Percentiles rank a stretch among this genome's conserved stretches.
These are phyloP conservation scores for Caenorhabditis doughertyi DNA, from an alignment of 2,888 invertebrate species.

Conservation along the genomic window DNA sequence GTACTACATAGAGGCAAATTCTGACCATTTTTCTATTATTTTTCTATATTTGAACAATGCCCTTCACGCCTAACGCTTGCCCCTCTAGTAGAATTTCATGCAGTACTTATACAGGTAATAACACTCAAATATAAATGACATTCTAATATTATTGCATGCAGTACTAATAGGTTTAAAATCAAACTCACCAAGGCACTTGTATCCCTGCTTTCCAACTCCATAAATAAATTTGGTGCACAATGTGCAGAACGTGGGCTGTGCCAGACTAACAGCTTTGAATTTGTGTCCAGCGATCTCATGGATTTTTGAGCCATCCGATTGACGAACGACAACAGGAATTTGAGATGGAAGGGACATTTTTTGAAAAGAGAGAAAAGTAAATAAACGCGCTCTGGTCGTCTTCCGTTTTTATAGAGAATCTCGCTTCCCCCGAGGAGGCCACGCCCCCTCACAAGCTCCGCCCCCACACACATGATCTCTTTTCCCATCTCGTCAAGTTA, in stretches of 20 bases:
- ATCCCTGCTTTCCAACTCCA: conserved; percentile 56
- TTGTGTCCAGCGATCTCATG: conserved; percentile 52
- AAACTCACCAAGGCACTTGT: conserved; percentile 49
- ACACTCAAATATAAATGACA: too few relatives aligned
- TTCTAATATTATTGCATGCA: too few relatives aligned
- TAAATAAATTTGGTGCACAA: conserved; percentile 47
- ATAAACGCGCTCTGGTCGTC: background rate
- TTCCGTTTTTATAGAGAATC: background rate
- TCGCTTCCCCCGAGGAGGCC: conserved; percentile 1
- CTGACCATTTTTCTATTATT: too few relatives aligned
- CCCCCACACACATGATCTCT: background rate
- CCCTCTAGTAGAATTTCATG: too few relatives aligned
- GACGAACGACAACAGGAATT: conserved; percentile 19
- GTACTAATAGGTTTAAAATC: background rate
- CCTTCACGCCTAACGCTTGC: too few relatives aligned
- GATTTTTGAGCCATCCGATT: conserved; percentile 45
- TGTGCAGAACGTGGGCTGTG: conserved; percentile 50
- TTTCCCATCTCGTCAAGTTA: too few relatives aligned
- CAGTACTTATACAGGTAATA: too few relatives aligned
- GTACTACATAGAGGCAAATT: too few relatives aligned
- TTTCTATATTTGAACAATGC: too few relatives aligned
- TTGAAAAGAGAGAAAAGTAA: background rate
- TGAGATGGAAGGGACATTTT: conserved; percentile 10
- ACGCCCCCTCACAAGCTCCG: conserved; percentile 5
- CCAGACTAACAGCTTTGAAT: conserved; percentile 36